Base-by-base conservation (phyloP, 2,113 vertebrate genomes). In the Nyctereutes procyonoides region DNA sequence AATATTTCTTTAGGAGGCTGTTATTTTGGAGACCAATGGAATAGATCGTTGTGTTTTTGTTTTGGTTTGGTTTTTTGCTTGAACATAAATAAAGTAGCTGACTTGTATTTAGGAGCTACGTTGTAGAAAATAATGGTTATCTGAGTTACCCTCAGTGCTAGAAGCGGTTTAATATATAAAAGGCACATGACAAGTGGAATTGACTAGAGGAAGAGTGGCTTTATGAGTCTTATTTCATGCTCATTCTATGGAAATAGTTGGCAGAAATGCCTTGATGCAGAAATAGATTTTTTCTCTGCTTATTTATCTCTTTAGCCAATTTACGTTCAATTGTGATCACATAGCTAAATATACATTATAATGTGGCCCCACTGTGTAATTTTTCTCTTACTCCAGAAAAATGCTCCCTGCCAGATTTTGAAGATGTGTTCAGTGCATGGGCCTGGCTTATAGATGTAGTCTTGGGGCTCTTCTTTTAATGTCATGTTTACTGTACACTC, bases 301-400 rank as follows among this genome's bases (percentile, higher is more conserved):
- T 60, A 28, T 67, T 74, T 88, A 30, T 93, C 26, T 77, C n/a
- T 65, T 83, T 86, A 69, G 56, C 30, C 28, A 93, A 80, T 26
- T 90, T 79, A 79, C 26, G 1, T 55, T 32, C 35, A 60, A 14
- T 24, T 84, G 38, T 95, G 79, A 53, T 93, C 51, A 26, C 12
- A 22, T 69, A 87, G 35, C 84, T 86, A 81, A 65, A 51, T 80
- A 43, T 74, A 22, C 43, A 32, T 30, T 87, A 56, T 28, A n/a
- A 89, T 73, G 11, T 69, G 48, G 5, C 19, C 90, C 12, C 30
- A 22, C 48, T 80, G 32, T 65, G 30, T 8, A 90, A 17, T 35
- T 71, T 63, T 80, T 82, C 32, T 93, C 32, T 92, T 86, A 28
- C 63, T 96, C 51, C 35, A 92, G 69, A n/a, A 85, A 93, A 93